These are phyloP conservation scores for Bellardia pandia DNA, from an alignment of 2,888 invertebrate genomes.

Conservation along the genomic window DNA sequence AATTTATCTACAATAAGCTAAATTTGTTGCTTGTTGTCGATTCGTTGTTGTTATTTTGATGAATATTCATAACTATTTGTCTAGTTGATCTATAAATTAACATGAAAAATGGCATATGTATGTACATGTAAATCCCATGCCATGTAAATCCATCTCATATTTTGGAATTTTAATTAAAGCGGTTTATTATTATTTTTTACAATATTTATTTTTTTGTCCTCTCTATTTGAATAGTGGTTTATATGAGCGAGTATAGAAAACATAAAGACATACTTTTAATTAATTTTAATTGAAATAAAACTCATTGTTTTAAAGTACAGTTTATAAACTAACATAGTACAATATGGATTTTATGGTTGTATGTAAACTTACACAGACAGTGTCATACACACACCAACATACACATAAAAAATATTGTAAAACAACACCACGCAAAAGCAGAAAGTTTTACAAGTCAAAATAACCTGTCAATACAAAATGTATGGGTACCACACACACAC, in stretches of 20 bases:
- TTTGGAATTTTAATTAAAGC: constrained; percentile 69
- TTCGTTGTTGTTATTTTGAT: constrained; percentile 27
- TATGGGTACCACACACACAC: background rate
- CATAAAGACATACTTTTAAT: constrained; percentile 68
- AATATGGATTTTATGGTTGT: constrained; percentile 36
- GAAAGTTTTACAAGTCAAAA: constrained; percentile 63
- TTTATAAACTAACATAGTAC: constrained; percentile 41
- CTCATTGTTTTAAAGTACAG: constrained; percentile 71
- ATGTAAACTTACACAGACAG: background rate
- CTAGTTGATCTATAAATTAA: constrained; percentile 67
- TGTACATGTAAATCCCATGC: constrained; percentile 6
- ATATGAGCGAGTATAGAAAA: constrained; percentile 20
- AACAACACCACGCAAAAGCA: constrained; percentile 61
- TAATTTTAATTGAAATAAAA: constrained; percentile 71
- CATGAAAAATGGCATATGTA: constrained; percentile 7
- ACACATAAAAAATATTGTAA: constrained; percentile 41
- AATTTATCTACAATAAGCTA: constrained; percentile 26
- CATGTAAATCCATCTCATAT: constrained; percentile 63
- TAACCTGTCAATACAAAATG: constrained; percentile 64
- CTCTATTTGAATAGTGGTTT: constrained; percentile 23
- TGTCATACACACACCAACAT: background rate
- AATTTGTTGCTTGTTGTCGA: background rate
- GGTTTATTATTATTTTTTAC: constrained; percentile 49
- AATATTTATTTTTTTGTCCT: constrained; percentile 29
- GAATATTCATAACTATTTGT: constrained; percentile 63